phyloP scores from a whole-genome alignment of 1,140 invertebrate genomes.

The Orchestia grillus region DNA sequence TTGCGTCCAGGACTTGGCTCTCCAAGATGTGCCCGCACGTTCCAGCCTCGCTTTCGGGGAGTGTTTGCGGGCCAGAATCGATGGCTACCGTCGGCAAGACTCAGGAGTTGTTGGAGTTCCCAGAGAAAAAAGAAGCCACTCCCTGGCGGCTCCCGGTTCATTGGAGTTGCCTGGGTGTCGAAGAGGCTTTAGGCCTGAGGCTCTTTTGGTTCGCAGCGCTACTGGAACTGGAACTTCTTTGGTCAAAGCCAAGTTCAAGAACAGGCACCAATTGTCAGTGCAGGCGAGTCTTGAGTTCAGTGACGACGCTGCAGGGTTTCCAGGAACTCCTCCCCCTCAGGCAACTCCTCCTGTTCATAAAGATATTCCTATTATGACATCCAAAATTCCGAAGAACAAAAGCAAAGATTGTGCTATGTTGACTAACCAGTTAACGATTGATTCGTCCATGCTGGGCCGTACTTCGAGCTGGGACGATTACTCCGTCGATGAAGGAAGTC shows the following conservation, averaged over 20 bases:
- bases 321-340: conserved; percentile 36
- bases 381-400: conserved; percentile 22
- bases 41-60: conserved; percentile 25
- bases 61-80: not conserved
- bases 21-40: conserved; percentile 5
- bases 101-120: conserved; percentile 25
- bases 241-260: conserved; percentile 32
- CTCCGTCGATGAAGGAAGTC: conserved; percentile 24
- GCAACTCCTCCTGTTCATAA: conserved; percentile 41
- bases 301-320: conserved; percentile 37
- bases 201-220: conserved; percentile 11
- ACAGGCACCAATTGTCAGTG: conserved; percentile 31
- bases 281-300: conserved; percentile 35
- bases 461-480: conserved; percentile 2
- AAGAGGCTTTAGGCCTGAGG: conserved; percentile 28
- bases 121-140: conserved; percentile 52
- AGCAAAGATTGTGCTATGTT: conserved; percentile 4
- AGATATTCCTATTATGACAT: conserved; percentile 50
- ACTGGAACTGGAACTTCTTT: not conserved
- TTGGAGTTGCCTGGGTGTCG: conserved; percentile 26
- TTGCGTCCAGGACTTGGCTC: conserved; percentile 31
- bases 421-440: conserved; percentile 22
- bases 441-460: conserved; percentile 4
- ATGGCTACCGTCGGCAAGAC: conserved; percentile 40
- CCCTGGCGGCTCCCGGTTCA: conserved; percentile 18